A percentile compares a stretch with the other conserved stretches of the same genome.
Evolutionary conservation across 2,113 vertebrate genomes (phyloP).

Genomic region (Aramus guarauna): DNA sequence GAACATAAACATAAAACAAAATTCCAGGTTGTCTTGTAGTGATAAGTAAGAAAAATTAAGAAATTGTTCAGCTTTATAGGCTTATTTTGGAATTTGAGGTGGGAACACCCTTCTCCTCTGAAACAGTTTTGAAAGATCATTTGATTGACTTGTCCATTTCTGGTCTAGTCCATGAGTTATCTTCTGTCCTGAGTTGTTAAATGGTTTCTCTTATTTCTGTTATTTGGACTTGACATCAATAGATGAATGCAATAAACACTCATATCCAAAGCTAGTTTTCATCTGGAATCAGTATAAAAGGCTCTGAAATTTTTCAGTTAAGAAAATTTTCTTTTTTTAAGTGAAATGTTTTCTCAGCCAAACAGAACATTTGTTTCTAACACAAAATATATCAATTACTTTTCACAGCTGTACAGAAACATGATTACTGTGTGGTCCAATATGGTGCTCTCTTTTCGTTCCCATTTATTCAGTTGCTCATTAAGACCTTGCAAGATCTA

Average conservation of each 20-base stretch:
- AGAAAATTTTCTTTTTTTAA: not conserved
- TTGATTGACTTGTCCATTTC: not conserved
- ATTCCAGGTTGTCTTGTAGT: not conserved
- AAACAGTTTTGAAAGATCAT: not conserved
- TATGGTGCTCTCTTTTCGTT: not conserved
- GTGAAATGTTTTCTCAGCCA: not conserved
- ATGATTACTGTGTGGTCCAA: not conserved
- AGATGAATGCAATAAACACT: not conserved
- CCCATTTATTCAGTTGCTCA: not conserved
- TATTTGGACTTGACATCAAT: not conserved
- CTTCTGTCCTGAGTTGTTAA: not conserved
- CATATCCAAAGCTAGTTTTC: not conserved
- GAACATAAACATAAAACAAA: not conserved
- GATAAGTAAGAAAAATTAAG: not conserved
- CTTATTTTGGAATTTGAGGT: not conserved
- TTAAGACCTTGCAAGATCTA: not conserved
- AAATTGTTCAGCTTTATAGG: not conserved
- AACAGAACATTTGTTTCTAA: not conserved
- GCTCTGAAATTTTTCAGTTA: not conserved
- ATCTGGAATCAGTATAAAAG: not conserved
- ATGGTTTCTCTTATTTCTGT: not conserved
- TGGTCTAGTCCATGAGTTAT: not conserved
- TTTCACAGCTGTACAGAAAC: not conserved
- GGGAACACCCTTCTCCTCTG: not conserved
- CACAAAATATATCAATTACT: not conserved